These are phyloP conservation scores for Pampus argenteus DNA, from an alignment of 2,797 vertebrate species.

Conservation along the genomic window DNA sequence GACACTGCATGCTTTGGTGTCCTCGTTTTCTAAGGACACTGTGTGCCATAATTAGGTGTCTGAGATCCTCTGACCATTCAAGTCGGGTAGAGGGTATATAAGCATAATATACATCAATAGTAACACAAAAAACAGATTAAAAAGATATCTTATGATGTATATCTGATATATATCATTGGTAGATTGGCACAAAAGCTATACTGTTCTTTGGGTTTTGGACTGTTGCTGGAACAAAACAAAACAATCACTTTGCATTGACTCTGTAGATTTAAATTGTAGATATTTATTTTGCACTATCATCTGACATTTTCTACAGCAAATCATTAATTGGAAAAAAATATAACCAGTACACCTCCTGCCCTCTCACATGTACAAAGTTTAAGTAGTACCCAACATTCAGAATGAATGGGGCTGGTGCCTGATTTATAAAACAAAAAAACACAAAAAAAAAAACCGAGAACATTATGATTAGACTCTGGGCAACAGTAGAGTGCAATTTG, in stretches of 20 bases:
- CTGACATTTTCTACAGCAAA: not conserved
- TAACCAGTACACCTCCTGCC: not conserved
- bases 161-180: not conserved
- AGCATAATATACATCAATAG: not conserved
- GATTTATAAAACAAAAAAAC: conserved; percentile 2
- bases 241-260: too few species aligned
- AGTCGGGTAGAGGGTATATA: not conserved
- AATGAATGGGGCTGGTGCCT: conserved; percentile 1
- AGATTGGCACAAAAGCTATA: not conserved
- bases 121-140: not conserved
- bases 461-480: conserved; percentile 36
- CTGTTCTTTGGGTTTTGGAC: too few species aligned
- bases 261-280: too few species aligned
- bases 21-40: conserved; percentile 54
- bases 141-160: not conserved
- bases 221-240: too few species aligned
- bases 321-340: not conserved
- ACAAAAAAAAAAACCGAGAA: conserved; percentile 33
- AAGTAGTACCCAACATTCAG: conserved; percentile 1
- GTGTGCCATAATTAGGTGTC: conserved; percentile 38
- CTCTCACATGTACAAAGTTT: not conserved
- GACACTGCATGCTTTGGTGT: conserved; percentile 34
- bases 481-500: conserved; percentile 23
- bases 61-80: conserved; percentile 38
- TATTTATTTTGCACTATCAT: not conserved